Evolutionary conservation across 1,140 invertebrate genomes (phyloP), one percentile per base, ranked within the genome.

Genomic region (Akabosia matsudoensis): DNA sequence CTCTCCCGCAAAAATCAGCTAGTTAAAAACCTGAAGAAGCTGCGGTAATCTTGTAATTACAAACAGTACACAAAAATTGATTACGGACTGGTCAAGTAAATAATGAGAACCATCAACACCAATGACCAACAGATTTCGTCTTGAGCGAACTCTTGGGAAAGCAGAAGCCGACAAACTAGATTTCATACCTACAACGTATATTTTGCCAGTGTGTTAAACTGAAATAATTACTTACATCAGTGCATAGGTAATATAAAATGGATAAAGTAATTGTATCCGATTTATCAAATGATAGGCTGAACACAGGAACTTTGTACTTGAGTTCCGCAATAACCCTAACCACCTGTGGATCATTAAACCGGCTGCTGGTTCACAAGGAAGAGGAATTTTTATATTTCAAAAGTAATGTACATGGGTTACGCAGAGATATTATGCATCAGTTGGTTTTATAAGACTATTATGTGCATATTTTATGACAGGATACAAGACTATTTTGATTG

Each of bases 341-440:
- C 85, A 84, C 0, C 89, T 87, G 4, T 90, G 88, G 88, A 90
- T 90, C 54, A 89, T 90, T 80, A 90, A 90, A 79, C 89, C 89
- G 1, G 87, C 86, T 34, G 85, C 84, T 2, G 83, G 85, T 18
- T 85, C 85, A 3, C 85, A 85, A 80, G 87, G 87, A 14, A 82
- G 82, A 74, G 86, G 86, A 7, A 90, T 90, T 74, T 90, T 90
- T 82, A 84, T 90, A 26, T 89, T 90, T 73, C 87, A 88, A 81
- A 88, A 86, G 84, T 82, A 79, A n/a, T n/a, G n/a, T n/a, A 64
- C 24, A n/a, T n/a, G n/a, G 45, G 13, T 52, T 52, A 52, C 45
- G n/a, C 45, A 52, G 13, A n/a, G 13, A 52, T 52, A n/a, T 64
- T 64, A 51, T 51, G 45, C 45, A 51, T 51, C 45, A 51, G n/a